Percentiles rank a stretch among this genome's conserved stretches.
These are phyloP conservation scores for Pseudeuparius sepicola DNA, from an alignment of 2,888 invertebrate genomes.

Conservation along the genomic window DNA sequence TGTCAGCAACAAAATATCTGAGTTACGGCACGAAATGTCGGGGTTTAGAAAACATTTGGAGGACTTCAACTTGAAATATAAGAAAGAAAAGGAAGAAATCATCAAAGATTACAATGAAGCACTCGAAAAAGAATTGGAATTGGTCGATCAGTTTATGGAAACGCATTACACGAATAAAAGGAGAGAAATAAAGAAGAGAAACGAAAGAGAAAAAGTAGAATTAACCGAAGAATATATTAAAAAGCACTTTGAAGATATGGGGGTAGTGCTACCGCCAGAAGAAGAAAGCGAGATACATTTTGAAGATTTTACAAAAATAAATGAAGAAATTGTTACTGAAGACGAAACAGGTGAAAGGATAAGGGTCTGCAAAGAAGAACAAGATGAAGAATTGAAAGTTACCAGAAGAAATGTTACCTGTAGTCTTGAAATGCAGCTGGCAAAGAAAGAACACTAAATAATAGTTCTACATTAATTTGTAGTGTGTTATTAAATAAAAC, in stretches of 20 bases:
- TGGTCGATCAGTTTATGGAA: slow-evolving; percentile 23
- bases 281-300: no score
- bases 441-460: slow-evolving; percentile 26
- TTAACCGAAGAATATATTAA: slow-evolving; percentile 19
- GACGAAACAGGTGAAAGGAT: slow-evolving; percentile 18
- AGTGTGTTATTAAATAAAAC: slow-evolving; percentile 3
- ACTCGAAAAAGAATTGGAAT: slow-evolving; percentile 26
- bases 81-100: slow-evolving; percentile 22
- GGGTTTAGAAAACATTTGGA: slow-evolving; percentile 26
- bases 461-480: background rate
- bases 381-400: slow-evolving; percentile 16
- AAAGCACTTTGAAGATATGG: slow-evolving; percentile 25
- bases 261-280: slow-evolving; percentile 22
- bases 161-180: slow-evolving; percentile 13
- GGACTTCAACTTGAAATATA: slow-evolving; percentile 24
- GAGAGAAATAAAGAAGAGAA: slow-evolving; percentile 10
- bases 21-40: slow-evolving; percentile 25
- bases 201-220: slow-evolving; percentile 16
- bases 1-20: slow-evolving; percentile 27
- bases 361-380: slow-evolving; percentile 1
- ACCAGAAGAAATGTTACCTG: slow-evolving; percentile 27
- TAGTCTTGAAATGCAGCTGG: slow-evolving; percentile 38
- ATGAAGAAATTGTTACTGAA: slow-evolving; percentile 17
- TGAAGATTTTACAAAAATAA: slow-evolving; percentile 12
- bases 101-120: slow-evolving; percentile 31